Percentiles rank a stretch among this genome's conserved stretches.
These are phyloP conservation scores for Hypercompe scribonia DNA, from an alignment of 2,888 invertebrate genomes.

Conservation along the genomic window DNA sequence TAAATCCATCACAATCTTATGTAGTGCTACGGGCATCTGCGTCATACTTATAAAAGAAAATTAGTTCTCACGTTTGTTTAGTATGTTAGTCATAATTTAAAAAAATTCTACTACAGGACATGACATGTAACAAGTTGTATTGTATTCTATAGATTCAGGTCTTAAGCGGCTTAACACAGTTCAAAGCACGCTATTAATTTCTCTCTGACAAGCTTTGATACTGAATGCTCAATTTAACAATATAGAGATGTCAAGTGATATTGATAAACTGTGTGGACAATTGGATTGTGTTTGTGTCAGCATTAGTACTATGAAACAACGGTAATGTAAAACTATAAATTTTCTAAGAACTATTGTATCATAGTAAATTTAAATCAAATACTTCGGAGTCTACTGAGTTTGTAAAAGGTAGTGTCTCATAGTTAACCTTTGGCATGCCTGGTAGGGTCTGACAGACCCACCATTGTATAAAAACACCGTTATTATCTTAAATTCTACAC, in stretches of 20 bases:
- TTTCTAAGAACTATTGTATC: background rate
- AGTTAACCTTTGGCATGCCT: too few species aligned
- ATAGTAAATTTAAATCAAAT: background rate
- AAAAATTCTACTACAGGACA: background rate
- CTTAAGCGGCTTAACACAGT: background rate
- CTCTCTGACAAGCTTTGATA: background rate
- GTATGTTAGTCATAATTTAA: background rate
- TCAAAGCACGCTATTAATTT: background rate
- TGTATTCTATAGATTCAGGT: background rate
- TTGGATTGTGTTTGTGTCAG: background rate
- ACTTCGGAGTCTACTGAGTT: background rate
- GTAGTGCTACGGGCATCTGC: too few species aligned
- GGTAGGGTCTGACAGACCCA: too few species aligned
- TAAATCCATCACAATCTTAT: too few species aligned
- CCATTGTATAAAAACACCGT: too few species aligned
- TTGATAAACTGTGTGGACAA: constrained; percentile 6
- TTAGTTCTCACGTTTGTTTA: background rate
- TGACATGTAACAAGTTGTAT: background rate
- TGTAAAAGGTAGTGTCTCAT: background rate
- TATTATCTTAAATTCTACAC: too few species aligned
- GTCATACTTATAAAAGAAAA: too few species aligned
- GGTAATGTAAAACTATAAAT: background rate
- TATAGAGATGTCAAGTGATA: constrained; percentile 2
- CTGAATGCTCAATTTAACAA: background rate
- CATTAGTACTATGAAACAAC: background rate